Evolutionary conservation across 2,888 invertebrate genomes (phyloP), one percentile per base, ranked within the genome.

Genomic region (Temnothorax ravouxi): DNA sequence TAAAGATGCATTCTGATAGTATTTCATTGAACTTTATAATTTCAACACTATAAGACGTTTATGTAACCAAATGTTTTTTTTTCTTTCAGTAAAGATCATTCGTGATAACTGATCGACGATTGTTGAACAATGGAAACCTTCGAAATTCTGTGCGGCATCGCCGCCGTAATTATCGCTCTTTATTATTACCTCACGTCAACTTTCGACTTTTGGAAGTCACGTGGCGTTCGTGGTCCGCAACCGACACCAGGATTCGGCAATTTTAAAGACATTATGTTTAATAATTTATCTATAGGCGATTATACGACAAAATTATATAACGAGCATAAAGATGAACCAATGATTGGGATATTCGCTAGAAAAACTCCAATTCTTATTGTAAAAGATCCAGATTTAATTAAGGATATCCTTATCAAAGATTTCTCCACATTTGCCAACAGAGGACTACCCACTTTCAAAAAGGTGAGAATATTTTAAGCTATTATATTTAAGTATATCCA

Each of bases 361-460:
- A 47, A 18, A 6, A 38, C 15, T 38, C 75, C 75, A 0, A 9
- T 62, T 21, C 75, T 74, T 29, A 13, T 59, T 3, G 11, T 61
- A 52, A 77, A 67, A 29, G 21, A 83, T 76, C 50, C 18, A 1
- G 61, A 77, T n/a, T 44, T 77, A 18, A 76, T 83, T 13, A 76
- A 77, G 41, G 56, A 77, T 21, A 9, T 83, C 21, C 66, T 83
- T 15, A 83, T 83, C 29, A 83, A 76, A 64, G 61, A 83, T 25
- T 83, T 83, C 15, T 4, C 61, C 1, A 38, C 18, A 1, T 83
- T 83, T 18, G 50, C 67, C 4, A 21, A 61, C 13, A 76, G 83
- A 38, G 67, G 56, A 18, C 1, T 59, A n/a, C n/a, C n/a, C n/a
- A n/a, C n/a, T n/a, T n/a, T n/a, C n/a, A n/a, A n/a, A n/a, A n/a